phyloP scores from a whole-genome alignment of 2,888 invertebrate genomes.

The Ametastegia equiseti region DNA sequence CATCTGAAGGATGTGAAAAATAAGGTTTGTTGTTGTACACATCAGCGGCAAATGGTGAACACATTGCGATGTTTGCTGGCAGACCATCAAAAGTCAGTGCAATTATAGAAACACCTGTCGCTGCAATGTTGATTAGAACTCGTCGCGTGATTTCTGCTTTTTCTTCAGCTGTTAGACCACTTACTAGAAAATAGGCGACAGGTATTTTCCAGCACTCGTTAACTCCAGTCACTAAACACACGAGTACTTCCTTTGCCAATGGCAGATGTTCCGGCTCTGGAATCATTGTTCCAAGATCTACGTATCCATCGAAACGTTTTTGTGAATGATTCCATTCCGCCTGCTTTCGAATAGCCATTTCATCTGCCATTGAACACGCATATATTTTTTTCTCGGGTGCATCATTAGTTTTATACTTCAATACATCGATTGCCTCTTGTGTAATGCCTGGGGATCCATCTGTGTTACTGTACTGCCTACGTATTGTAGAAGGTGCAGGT shows the following conservation, averaged over 20 bases:
- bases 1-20: neutral
- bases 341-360: constrained; percentile 61
- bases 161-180: constrained; percentile 42
- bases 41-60: constrained; percentile 49
- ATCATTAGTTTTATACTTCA: neutral
- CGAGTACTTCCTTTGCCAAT: constrained; percentile 51
- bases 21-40: constrained; percentile 13
- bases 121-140: no score
- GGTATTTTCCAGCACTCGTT: constrained; percentile 53
- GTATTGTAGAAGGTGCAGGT: constrained; percentile 63
- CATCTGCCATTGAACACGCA: constrained; percentile 60
- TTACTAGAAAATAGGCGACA: constrained; percentile 53
- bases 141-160: constrained; percentile 27
- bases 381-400: neutral
- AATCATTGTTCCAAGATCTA: constrained; percentile 53
- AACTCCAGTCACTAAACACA: constrained; percentile 48
- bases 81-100: constrained; percentile 54
- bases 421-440: neutral
- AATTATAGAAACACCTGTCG: constrained; percentile 41
- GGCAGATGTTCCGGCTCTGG: constrained; percentile 42
- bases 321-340: constrained; percentile 57
- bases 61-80: constrained; percentile 49
- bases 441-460: constrained; percentile 66
- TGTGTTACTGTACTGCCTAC: constrained; percentile 65
- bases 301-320: constrained; percentile 53